Evolutionary conservation across 2,113 vertebrate species (phyloP), one percentile per base, ranked within the genome.

Genomic region (Chunga burmeisteri): DNA sequence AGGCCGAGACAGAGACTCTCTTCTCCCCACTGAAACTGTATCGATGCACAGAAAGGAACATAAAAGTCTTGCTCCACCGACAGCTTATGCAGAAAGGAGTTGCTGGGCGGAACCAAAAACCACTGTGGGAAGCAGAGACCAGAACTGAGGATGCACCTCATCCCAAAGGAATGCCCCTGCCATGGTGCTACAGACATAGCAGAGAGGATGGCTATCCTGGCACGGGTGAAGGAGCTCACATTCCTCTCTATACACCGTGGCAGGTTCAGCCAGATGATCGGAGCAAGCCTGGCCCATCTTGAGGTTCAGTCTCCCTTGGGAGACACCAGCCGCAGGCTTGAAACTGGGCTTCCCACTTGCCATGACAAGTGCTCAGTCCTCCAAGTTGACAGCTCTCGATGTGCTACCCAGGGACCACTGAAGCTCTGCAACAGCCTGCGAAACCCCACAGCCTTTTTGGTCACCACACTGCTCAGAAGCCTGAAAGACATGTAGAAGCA

Each of bases 31-130:
- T 67, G 42, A 67, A 78, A 84, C 50, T 16, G 5, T 32, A 72
- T 7, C 0, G 0, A 68, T 10, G 40, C 3, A 4, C 61, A 25
- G 42, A 73, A 77, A 5, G 0, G 15, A 73, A 77, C 11, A n/a
- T 2, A 13, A 3, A 73, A 90, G 59, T 29, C 66, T 78, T 44
- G 38, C 27, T 61, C 14, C 34, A 59, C 6, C 3, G 6, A 59
- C 20, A 80, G 16, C 52, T 81, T 25, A 65, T 1, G 4, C 1
- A 86, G 26, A 73, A 90, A 70, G 62, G 26, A 92, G 36, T 13
- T 66, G 22, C n/a, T 66, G 44, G 32, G 62, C 7, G 42, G 88
- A 93, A 87, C 44, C 3, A 4, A 75, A 93, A 95, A 74, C 34
- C 4, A 0, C 56, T 29, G 27, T 9, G 10, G 44, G 58, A 93